Percentiles rank a stretch among this genome's conserved stretches.
These are phyloP conservation scores for Conus betulinus DNA, from an alignment of 1,140 invertebrate genomes.

Conservation along the genomic window DNA sequence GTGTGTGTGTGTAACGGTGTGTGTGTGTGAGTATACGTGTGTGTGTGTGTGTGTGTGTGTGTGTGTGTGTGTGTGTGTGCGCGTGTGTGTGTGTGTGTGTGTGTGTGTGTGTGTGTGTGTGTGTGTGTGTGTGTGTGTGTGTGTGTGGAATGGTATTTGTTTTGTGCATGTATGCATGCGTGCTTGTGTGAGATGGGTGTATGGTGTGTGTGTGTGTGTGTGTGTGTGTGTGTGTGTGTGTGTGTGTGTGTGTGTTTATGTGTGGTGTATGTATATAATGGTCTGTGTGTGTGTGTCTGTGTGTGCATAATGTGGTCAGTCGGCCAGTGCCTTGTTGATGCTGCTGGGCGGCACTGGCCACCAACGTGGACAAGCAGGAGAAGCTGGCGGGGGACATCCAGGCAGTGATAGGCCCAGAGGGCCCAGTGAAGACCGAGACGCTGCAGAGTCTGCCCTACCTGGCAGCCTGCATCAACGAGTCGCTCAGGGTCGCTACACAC, in stretches of 20 bases:
- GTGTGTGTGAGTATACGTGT: no score
- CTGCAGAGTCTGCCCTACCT: conserved; percentile 83
- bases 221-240: not conserved
- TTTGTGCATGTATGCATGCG: no score
- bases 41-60: no score
- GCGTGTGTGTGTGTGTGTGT: not conserved
- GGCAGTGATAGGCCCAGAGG: conserved; percentile 77
- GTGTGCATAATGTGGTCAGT: conserved; percentile 74
- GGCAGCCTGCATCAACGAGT: conserved; percentile 89
- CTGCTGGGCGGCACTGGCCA: conserved; percentile 85
- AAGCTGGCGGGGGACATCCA: conserved; percentile 82
- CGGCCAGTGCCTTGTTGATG: conserved; percentile 88
- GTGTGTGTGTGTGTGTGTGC: not conserved
- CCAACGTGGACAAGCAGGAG: conserved; percentile 78
- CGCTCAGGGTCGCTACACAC: conserved; percentile 76
- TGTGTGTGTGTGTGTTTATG: not conserved
- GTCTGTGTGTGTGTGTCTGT: not conserved
- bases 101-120: not conserved
- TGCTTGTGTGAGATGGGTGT: no score
- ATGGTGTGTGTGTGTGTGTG: not conserved
- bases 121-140: not conserved
- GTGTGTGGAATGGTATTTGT: no score
- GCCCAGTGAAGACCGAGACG: conserved; percentile 79
- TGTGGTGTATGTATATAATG: not conserved
- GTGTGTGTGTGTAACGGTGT: no score